These are phyloP conservation scores for Coregonus suidteri DNA, from an alignment of 2,797 vertebrate species.

Conservation along the genomic window DNA sequence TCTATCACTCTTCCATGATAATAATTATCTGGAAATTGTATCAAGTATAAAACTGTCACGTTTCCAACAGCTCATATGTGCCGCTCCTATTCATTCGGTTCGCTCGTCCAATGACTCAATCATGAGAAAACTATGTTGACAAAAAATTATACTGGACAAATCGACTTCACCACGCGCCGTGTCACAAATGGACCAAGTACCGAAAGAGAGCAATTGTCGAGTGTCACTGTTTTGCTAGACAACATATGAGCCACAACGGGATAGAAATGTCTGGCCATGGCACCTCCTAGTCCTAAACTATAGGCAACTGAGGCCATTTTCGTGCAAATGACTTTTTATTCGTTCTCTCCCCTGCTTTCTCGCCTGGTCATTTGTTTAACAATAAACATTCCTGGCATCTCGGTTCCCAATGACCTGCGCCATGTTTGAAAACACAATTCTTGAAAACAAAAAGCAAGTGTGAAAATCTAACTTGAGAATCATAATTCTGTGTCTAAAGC, in stretches of 20 bases:
- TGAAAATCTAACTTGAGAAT: conserved; percentile 26
- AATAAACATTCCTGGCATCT: conserved; percentile 41
- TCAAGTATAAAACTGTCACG: neutral
- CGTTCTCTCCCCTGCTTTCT: neutral
- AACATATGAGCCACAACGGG: neutral
- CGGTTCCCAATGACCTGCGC: conserved; percentile 51
- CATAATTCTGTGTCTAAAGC: neutral
- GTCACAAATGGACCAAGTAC: neutral
- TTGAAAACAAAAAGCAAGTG: conserved; percentile 24
- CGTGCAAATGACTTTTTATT: conserved; percentile 3
- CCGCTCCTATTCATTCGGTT: neutral
- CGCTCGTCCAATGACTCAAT: neutral
- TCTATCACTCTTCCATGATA: neutral
- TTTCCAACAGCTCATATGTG: neutral
- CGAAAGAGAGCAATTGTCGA: neutral
- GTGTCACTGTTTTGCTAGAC: neutral
- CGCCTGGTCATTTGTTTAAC: conserved; percentile 9
- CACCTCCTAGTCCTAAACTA: neutral
- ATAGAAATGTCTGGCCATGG: neutral
- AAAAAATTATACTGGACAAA: neutral
- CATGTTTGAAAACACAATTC: conserved; percentile 54
- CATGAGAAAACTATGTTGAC: neutral
- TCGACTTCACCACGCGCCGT: neutral
- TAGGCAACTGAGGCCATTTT: neutral
- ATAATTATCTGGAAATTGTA: neutral